Evolutionary conservation across 2,797 vertebrate genomes (phyloP).

Genomic region (Amniataba percoides): DNA sequence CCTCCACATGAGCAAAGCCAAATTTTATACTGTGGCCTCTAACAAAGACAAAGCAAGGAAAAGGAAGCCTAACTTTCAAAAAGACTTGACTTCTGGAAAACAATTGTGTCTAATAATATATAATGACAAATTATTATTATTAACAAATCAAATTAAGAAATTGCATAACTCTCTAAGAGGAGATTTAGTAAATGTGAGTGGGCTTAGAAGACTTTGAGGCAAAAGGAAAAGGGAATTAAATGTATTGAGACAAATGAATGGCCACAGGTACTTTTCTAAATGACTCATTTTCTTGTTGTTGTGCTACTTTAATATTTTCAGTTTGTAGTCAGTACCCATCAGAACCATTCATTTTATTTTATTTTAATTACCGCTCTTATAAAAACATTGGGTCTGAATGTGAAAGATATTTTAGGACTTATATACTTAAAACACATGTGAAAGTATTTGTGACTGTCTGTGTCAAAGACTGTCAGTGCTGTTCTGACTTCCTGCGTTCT

Average conservation of each 20-base stretch:
- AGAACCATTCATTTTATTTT: not conserved
- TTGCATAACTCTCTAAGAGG: not conserved
- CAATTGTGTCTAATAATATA: not conserved
- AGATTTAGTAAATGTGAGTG: not conserved
- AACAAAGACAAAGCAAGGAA: not conserved
- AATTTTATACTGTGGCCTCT: not conserved
- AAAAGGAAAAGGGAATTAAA: slow-evolving; percentile 4
- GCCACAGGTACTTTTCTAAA: not conserved
- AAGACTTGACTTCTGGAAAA: not conserved
- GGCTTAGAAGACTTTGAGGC: not conserved
- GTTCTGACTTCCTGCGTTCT: slow-evolving; percentile 38
- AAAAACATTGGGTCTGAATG: not conserved
- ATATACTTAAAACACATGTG: not conserved
- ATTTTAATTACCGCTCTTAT: not conserved
- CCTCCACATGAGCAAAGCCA: not conserved
- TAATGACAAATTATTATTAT: not conserved
- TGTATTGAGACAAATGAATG: not conserved
- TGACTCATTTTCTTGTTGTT: not conserved
- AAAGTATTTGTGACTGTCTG: not conserved
- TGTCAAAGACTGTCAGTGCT: not conserved
- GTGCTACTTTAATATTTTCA: not conserved
- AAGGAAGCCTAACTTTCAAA: not conserved
- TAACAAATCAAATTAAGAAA: not conserved
- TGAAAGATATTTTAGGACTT: not conserved
- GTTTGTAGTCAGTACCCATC: not conserved